Percentiles rank a stretch among this genome's conserved stretches.
phyloP scores from a whole-genome alignment of 2,888 invertebrate species.

The Muschampia plurimacula region DNA sequence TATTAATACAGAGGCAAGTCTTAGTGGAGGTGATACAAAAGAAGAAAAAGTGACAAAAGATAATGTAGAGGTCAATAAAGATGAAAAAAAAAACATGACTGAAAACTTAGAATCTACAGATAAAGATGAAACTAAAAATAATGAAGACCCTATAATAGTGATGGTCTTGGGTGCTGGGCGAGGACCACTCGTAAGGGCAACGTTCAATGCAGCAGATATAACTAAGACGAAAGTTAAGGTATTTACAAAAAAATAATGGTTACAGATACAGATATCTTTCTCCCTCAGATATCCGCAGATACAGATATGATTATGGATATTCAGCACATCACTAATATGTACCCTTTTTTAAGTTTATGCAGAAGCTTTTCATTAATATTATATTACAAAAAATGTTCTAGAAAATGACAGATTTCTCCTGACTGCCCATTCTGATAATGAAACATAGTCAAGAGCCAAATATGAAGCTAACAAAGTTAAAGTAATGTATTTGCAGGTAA shows the following conservation, averaged over 20 bases:
- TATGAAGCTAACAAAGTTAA: not conserved
- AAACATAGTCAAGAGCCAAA: too few species aligned
- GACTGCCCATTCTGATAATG: too few species aligned
- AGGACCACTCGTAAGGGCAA: constrained; percentile 97
- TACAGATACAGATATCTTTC: too few species aligned
- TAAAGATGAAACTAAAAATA: constrained; percentile 47
- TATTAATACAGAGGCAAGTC: not conserved
- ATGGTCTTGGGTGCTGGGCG: constrained; percentile 98
- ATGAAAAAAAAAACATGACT: not conserved
- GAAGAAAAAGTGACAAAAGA: constrained; percentile 1
- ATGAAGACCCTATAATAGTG: constrained; percentile 80
- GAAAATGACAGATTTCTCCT: too few species aligned
- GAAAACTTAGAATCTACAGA: not conserved
- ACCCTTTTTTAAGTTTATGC: too few species aligned
- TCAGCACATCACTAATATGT: too few species aligned
- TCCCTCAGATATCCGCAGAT: too few species aligned
- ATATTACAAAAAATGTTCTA: not conserved
- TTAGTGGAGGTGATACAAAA: not conserved
- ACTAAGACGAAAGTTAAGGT: constrained; percentile 90
- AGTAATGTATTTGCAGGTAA: constrained; percentile 78
- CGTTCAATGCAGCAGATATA: constrained; percentile 92
- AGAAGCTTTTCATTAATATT: not conserved
- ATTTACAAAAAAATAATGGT: constrained; percentile 4
- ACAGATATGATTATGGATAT: too few species aligned
- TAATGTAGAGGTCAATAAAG: not conserved